Percentiles rank a stretch among this genome's conserved stretches.
Conservation (phyloP, 2,797 vertebrate species). For the Etheostoma perlongum region DNA sequence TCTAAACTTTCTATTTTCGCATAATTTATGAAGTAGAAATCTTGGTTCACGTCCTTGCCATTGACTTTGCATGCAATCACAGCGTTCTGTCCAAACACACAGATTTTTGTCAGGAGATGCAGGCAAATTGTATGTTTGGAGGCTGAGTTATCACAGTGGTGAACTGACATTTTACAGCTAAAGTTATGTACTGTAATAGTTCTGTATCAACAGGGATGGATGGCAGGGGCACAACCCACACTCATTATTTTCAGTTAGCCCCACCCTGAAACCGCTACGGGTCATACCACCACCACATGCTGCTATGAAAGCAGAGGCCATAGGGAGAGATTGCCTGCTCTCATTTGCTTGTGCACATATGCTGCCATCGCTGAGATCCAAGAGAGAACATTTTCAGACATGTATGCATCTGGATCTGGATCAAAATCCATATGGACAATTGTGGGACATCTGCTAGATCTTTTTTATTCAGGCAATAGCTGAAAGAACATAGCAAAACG, state of each 20-base stretch:
- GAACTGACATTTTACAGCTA: neutral
- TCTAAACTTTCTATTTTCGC: neutral
- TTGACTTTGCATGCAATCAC: neutral
- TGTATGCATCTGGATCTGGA: neutral
- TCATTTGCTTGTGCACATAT: constrained; percentile 1
- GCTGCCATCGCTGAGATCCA: constrained; percentile 1
- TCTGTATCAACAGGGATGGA: constrained; percentile 8
- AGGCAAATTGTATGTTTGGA: constrained; percentile 5
- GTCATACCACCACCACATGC: neutral
- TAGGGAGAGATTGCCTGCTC: neutral
- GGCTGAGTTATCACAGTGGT: neutral
- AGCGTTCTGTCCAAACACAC: neutral
- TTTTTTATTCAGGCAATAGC: neutral
- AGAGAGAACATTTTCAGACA: constrained; percentile 6
- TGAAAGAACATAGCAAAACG: neutral
- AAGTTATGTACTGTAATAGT: neutral
- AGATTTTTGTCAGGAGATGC: neutral
- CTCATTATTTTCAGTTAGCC: constrained; percentile 19
- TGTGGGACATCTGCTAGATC: neutral
- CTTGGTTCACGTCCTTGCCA: neutral
- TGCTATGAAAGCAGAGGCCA: neutral
- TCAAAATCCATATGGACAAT: neutral
- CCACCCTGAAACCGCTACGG: neutral
- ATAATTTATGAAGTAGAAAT: neutral
- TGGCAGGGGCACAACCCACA: constrained; percentile 5